These are phyloP conservation scores for Drosophila meridionalis DNA, from an alignment of 2,888 invertebrate species.

Conservation along the genomic window DNA sequence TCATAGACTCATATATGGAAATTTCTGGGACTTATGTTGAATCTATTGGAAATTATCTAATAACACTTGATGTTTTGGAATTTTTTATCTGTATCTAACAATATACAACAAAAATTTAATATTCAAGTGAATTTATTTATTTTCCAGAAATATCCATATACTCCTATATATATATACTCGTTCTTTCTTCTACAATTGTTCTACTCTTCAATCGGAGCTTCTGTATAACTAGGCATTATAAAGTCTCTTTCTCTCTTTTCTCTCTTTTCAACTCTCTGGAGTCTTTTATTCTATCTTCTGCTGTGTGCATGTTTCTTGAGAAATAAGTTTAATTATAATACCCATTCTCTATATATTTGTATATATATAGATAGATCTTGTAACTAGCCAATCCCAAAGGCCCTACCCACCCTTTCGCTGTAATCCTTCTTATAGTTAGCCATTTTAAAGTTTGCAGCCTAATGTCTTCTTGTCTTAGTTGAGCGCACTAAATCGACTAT, in stretches of 20 bases:
- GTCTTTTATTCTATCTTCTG: conserved; percentile 28
- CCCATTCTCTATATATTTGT: neutral
- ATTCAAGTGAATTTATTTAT: neutral
- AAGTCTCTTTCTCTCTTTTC: neutral
- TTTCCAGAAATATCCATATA: neutral
- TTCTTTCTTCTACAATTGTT: neutral
- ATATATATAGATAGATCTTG: conserved; percentile 10
- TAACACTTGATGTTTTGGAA: neutral
- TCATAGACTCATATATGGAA: conserved; percentile 10
- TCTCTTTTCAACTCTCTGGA: conserved; percentile 8
- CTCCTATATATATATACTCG: neutral
- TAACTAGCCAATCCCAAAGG: conserved; percentile 18
- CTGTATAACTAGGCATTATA: neutral
- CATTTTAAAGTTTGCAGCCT: conserved; percentile 52
- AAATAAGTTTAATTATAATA: neutral
- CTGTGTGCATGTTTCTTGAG: conserved; percentile 52
- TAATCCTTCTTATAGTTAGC: conserved; percentile 55
- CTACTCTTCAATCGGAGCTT: neutral
- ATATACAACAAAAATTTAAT: neutral
- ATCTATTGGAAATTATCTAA: neutral
- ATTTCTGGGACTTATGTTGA: neutral
- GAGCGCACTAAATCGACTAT: conserved; percentile 16
- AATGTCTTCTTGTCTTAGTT: neutral
- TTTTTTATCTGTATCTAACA: neutral
- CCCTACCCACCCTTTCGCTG: conserved; percentile 11